Evolutionary conservation across 1,140 invertebrate species (phyloP), one percentile per base, ranked within the genome.

Genomic region (Dryas iulia): DNA sequence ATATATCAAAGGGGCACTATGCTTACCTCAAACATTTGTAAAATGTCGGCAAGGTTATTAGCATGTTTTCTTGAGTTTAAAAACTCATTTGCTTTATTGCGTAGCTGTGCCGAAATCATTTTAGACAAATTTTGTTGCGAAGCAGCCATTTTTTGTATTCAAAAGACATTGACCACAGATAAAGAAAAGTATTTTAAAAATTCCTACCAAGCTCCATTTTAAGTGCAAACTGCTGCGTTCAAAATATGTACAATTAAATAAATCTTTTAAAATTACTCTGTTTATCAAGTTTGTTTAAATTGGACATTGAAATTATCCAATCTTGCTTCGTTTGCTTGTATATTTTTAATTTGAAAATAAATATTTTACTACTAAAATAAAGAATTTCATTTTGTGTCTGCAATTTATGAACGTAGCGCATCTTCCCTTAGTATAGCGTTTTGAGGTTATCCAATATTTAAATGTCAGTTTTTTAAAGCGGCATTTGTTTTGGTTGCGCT

Each of bases 61-160:
- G 93, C 91, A 84, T 95, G 84, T 85, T 94, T 94, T 65, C 93
- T 92, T 8, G 93, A 94, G 69, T 92, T 89, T 24, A 96, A 83
- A 83, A 95, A 95, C 75, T 95, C 94, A 72, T 94, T 94, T 25
- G 94, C 95, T 82, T 95, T 95, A 74, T 89, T 85, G 31, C 94
- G 93, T 64, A 96, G 80, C 70, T 94, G 83, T 30, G 85, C 78
- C 52, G 90, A 91, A 81, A 86, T 81, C 87, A 89, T 90, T 90
- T 90, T 90, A 69, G 83, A 74, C 69, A 85, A 84, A 85, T 87
- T 90, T 85, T 83, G 83, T 76, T 84, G 82, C 53, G 77, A 72
- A 67, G 79, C 83, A 77, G 88, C 88, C 88, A 90, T 90, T 90
- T 39, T 88, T 86, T 89, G 86, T 87, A 82, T 86, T 70, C 72